Evolutionary conservation across 2,113 vertebrate species (phyloP).

Genomic region (Neolamprologus variostigma): DNA sequence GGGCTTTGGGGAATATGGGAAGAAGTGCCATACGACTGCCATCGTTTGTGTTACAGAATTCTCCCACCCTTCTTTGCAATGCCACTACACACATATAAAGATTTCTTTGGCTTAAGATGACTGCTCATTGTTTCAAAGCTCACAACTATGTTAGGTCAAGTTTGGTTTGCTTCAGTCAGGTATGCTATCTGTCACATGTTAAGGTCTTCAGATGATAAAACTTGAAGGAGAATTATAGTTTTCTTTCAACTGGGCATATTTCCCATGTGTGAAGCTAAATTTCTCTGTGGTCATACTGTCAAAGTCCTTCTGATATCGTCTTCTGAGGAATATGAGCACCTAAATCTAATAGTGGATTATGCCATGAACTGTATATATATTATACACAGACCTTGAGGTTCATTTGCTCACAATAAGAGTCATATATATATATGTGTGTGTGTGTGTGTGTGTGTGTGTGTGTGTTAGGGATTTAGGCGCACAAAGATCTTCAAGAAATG

Average conservation of each 20-base stretch:
- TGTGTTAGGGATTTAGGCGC: background rate
- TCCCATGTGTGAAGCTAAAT: background rate
- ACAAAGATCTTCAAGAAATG: background rate
- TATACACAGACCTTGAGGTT: background rate
- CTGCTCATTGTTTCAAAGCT: background rate
- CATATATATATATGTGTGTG: fast-evolving
- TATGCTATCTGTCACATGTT: background rate
- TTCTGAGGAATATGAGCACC: background rate
- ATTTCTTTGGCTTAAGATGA: background rate
- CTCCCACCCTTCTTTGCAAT: background rate
- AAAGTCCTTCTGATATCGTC: background rate
- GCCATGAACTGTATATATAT: background rate
- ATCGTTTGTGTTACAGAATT: background rate
- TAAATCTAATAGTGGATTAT: background rate
- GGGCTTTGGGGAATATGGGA: background rate
- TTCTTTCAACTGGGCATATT: background rate
- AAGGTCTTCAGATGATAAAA: background rate
- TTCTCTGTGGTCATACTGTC: background rate
- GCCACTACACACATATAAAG: background rate
- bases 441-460: background rate
- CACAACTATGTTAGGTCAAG: background rate
- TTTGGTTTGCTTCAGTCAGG: background rate
- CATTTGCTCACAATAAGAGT: background rate
- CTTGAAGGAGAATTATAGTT: background rate
- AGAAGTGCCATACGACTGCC: background rate